Percentiles rank a stretch among this genome's conserved stretches.
phyloP scores from a whole-genome alignment of 2,888 invertebrate genomes.

The Parnassius mnemosyne region DNA sequence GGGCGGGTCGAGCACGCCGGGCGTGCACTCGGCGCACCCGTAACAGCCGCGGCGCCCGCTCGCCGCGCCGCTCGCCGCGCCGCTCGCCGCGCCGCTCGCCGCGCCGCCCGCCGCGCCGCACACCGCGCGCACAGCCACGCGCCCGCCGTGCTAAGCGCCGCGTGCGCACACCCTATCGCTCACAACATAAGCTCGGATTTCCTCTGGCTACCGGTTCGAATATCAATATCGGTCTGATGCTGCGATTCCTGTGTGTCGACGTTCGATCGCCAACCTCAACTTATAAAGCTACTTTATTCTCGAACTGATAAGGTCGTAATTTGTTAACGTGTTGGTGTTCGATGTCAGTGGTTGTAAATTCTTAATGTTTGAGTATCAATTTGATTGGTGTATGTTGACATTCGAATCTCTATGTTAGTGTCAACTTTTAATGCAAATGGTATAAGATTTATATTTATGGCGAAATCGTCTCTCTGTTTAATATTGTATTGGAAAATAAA shows the following conservation, averaged over 20 bases:
- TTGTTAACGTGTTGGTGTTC: no score
- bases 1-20: slow-evolving; percentile 54
- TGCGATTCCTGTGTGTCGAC: no score
- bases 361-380: no score
- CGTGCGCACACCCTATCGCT: background rate
- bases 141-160: slow-evolving; percentile 36
- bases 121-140: slow-evolving; percentile 29
- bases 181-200: no score
- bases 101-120: slow-evolving; percentile 28
- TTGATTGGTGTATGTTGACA: background rate
- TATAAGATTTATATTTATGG: background rate
- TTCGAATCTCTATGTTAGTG: slow-evolving; percentile 2
- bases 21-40: slow-evolving; percentile 52
- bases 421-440: background rate
- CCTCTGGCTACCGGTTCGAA: background rate
- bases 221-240: background rate
- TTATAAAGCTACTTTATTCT: no score
- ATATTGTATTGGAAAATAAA: background rate
- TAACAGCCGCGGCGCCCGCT: slow-evolving; percentile 36
- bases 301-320: no score
- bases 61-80: slow-evolving; percentile 30
- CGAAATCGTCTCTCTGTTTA: background rate
- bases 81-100: slow-evolving; percentile 31
- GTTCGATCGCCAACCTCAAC: no score
- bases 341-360: no score